These are phyloP conservation scores for Limanda limanda DNA, from an alignment of 2,113 vertebrate species.

Conservation along the genomic window DNA sequence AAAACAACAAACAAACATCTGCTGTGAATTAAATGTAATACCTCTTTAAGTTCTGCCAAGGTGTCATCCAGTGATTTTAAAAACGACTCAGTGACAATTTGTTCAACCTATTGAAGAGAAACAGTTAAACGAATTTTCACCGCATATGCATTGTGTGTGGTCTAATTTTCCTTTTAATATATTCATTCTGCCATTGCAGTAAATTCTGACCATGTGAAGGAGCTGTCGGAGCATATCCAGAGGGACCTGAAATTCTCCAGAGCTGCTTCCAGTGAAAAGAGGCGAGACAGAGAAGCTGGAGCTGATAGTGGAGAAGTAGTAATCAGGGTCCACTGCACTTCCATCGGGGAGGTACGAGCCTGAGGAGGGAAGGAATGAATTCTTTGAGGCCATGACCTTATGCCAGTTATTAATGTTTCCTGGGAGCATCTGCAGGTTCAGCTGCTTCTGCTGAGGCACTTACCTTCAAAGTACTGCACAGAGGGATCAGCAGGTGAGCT, in stretches of 20 bases:
- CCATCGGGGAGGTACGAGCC: slow-evolving; percentile 94
- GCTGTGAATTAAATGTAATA: slow-evolving; percentile 52
- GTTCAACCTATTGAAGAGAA: slow-evolving; percentile 85
- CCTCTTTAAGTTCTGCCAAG: slow-evolving; percentile 86
- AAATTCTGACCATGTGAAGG: slow-evolving; percentile 87
- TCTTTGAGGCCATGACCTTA: neutral
- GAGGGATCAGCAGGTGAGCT: slow-evolving; percentile 89
- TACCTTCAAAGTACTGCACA: slow-evolving; percentile 95
- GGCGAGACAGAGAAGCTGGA: slow-evolving; percentile 98
- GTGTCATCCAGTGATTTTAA: slow-evolving; percentile 88
- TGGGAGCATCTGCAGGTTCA: neutral
- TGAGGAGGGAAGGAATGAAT: slow-evolving; percentile 37
- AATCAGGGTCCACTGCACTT: slow-evolving; percentile 90
- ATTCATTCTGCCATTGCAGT: neutral
- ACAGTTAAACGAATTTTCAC: neutral
- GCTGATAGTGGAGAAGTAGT: slow-evolving; percentile 95
- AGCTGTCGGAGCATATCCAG: slow-evolving; percentile 91
- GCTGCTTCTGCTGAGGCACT: neutral
- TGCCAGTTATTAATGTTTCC: neutral
- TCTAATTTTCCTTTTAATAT: neutral
- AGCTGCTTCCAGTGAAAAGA: slow-evolving; percentile 91
- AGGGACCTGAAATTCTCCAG: slow-evolving; percentile 90
- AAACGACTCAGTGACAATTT: slow-evolving; percentile 90
- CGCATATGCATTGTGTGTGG: neutral
- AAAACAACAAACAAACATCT: neutral